Percentiles rank a stretch among this genome's conserved stretches.
phyloP scores from a whole-genome alignment of 2,113 vertebrate genomes.

The Microcebus jonahi region DNA sequence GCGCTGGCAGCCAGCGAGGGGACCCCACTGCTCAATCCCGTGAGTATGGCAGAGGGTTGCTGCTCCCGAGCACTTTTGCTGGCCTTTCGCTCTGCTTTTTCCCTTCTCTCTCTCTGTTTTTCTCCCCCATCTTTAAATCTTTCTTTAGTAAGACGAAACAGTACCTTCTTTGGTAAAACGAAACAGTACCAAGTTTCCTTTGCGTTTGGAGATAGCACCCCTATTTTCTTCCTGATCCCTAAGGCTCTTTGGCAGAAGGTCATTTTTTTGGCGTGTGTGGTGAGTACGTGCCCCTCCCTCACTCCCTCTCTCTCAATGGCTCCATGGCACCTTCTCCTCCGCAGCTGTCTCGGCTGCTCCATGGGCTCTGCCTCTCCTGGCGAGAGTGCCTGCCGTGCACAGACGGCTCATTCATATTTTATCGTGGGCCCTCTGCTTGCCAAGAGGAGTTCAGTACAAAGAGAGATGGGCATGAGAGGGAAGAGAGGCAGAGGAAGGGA shows the following conservation, averaged over 20 bases:
- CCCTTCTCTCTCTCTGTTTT: background rate
- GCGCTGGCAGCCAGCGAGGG: constrained; percentile 60
- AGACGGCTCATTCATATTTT: constrained; percentile 80
- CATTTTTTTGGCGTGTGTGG: background rate
- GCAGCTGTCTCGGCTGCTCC: constrained; percentile 51
- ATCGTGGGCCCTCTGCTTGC: constrained; percentile 71
- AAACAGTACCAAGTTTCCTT: background rate
- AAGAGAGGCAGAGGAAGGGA: background rate
- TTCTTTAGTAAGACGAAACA: background rate
- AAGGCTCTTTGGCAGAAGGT: background rate
- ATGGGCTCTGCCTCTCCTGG: constrained; percentile 57
- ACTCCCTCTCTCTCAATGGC: background rate
- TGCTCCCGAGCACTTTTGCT: background rate
- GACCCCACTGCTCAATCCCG: constrained; percentile 69
- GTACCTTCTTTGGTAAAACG: background rate
- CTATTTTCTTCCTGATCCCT: background rate
- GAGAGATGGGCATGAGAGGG: constrained; percentile 24
- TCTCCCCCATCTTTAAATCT: background rate
- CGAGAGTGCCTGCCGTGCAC: constrained; percentile 55
- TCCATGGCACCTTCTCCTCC: constrained; percentile 38
- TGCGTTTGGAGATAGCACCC: background rate
- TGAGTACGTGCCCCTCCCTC: background rate
- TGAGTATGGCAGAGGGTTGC: constrained; percentile 47
- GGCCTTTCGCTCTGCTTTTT: background rate
- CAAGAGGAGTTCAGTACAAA: constrained; percentile 61